Conservation (phyloP, 2,888 invertebrate species). For the Hemistola chrysoprasaria region DNA sequence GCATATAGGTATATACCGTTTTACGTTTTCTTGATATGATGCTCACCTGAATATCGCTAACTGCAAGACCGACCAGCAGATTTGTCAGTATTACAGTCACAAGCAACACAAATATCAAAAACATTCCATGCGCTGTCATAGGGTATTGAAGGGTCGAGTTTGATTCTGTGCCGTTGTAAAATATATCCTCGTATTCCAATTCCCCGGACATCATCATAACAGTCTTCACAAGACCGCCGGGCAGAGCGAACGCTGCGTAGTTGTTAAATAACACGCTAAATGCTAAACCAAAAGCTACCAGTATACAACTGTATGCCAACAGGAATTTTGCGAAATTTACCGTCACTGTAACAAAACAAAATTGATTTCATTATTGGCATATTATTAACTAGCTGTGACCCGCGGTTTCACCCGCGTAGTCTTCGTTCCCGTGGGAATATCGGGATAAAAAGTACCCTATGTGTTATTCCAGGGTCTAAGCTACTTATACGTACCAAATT, state of each 20-base stretch:
- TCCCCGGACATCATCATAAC: slow-evolving; percentile 96
- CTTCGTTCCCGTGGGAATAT: no score
- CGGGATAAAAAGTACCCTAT: no score
- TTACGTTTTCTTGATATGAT: no score
- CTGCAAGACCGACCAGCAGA: slow-evolving; percentile 91
- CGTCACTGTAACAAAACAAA: slow-evolving; percentile 81
- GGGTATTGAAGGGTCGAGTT: slow-evolving; percentile 83
- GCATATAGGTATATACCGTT: no score
- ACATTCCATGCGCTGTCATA: slow-evolving; percentile 88
- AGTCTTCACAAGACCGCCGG: slow-evolving; percentile 87
- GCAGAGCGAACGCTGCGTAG: slow-evolving; percentile 87
- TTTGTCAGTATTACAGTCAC: slow-evolving; percentile 93
- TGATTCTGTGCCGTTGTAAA: slow-evolving; percentile 80
- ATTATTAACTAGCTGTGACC: no score
- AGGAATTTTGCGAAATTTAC: slow-evolving; percentile 92
- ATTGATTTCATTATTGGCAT: neutral
- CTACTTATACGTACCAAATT: no score
- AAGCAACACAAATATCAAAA: slow-evolving; percentile 88
- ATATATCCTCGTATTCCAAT: slow-evolving; percentile 92
- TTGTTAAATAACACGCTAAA: slow-evolving; percentile 92
- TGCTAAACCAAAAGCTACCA: slow-evolving; percentile 90
- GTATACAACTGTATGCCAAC: slow-evolving; percentile 89
- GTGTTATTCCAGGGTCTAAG: no score
- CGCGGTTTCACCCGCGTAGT: no score
- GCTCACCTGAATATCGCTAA: slow-evolving; percentile 89